These are phyloP conservation scores for Pachyseris speciosa DNA, from an alignment of 64 coral and sea anemone genomes.

Conservation along the genomic window DNA sequence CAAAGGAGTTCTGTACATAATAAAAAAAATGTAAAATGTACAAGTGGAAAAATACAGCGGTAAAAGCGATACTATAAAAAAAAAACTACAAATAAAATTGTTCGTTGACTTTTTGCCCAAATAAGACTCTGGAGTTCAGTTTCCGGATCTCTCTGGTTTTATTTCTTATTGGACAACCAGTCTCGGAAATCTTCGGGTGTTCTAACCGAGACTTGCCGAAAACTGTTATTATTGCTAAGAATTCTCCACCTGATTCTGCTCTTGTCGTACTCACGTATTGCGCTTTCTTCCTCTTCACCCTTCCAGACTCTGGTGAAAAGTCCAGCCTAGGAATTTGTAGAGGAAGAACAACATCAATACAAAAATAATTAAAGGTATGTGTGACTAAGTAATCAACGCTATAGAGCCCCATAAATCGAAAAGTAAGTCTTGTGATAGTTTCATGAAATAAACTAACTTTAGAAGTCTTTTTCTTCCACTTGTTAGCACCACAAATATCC, in stretches of 20 bases:
- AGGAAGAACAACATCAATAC: not conserved
- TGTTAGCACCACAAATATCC: conserved; percentile 28
- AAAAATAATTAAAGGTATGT: not conserved
- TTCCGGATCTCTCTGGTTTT: too few relatives aligned
- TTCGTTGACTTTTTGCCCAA: too few relatives aligned
- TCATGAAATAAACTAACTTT: not conserved
- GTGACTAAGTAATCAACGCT: too few relatives aligned
- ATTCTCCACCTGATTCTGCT: not conserved
- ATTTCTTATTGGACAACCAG: not conserved
- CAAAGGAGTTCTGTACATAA: too few relatives aligned
- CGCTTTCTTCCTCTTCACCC: conserved; percentile 10
- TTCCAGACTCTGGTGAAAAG: conserved; percentile 20
- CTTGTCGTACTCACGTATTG: conserved; percentile 11
- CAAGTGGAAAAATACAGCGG: too few relatives aligned
- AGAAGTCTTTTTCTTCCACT: conserved; percentile 25
- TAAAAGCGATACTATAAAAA: too few relatives aligned
- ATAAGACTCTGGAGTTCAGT: too few relatives aligned
- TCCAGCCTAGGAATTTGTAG: not conserved
- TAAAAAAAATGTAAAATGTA: too few relatives aligned
- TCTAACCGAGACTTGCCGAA: not conserved
- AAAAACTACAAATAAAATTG: too few relatives aligned
- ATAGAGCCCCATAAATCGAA: not conserved
- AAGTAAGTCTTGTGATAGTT: not conserved
- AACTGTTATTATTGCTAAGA: too few relatives aligned
- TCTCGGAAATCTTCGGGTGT: not conserved